Conservation (phyloP, 2,888 invertebrate species). For the Dasysyrphus albostriatus region DNA sequence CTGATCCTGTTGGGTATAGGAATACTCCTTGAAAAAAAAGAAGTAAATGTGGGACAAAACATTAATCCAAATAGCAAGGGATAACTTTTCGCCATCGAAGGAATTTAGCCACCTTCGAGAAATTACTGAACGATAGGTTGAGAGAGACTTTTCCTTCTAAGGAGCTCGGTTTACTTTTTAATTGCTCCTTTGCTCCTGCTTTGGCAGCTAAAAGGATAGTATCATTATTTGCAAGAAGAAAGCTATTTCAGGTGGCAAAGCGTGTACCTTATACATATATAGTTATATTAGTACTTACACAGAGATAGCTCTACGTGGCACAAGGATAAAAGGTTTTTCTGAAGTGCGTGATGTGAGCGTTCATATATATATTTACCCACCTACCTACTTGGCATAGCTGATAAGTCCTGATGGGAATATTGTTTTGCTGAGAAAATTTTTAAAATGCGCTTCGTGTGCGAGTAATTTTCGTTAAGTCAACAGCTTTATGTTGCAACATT, state of each 20-base stretch:
- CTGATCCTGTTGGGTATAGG: background rate
- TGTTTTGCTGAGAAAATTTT: slow-evolving; percentile 51
- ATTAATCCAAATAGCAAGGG: slow-evolving; percentile 45
- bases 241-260: slow-evolving; percentile 63
- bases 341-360: slow-evolving; percentile 15
- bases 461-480: slow-evolving; percentile 69
- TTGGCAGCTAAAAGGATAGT: slow-evolving; percentile 60
- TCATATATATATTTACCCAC: background rate
- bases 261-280: background rate
- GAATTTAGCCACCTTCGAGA: slow-evolving; percentile 25
- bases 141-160: slow-evolving; percentile 18
- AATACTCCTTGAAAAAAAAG: slow-evolving; percentile 4
- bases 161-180: slow-evolving; percentile 56
- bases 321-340: slow-evolving; percentile 48
- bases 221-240: slow-evolving; percentile 66
- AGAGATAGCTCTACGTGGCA: slow-evolving; percentile 1
- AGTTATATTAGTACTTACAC: background rate
- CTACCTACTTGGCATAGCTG: background rate
- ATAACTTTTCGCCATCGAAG: slow-evolving; percentile 37
- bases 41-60: slow-evolving; percentile 43
- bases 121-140: slow-evolving; percentile 44
- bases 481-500: slow-evolving; percentile 69
- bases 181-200: slow-evolving; percentile 51
- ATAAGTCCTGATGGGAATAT: slow-evolving; percentile 1
- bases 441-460: slow-evolving; percentile 67